phyloP scores from a whole-genome alignment of 2,888 invertebrate genomes.

The Polyommatus icarus region DNA sequence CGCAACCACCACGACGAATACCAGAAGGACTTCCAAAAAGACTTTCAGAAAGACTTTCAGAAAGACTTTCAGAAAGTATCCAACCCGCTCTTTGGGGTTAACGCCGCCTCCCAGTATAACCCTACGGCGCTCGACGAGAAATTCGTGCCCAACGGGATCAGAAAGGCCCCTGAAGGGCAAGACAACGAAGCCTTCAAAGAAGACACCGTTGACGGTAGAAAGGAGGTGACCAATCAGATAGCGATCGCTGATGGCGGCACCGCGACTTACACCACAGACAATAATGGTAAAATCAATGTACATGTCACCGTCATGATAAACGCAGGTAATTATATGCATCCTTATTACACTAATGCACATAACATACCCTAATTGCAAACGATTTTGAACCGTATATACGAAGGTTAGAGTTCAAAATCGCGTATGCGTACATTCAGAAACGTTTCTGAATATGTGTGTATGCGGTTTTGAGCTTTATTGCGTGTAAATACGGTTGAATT shows the following conservation, averaged over 20 bases:
- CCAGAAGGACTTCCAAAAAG: constrained; percentile 50
- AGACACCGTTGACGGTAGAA: constrained; percentile 81
- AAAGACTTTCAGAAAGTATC: constrained; percentile 59
- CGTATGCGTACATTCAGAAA: not conserved
- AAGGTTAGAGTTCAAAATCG: not conserved
- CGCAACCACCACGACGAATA: constrained; percentile 55
- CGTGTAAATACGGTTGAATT: not conserved
- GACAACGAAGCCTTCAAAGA: constrained; percentile 86
- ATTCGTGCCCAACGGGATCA: constrained; percentile 74
- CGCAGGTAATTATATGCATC: constrained; percentile 82
- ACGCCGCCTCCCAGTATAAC: constrained; percentile 72
- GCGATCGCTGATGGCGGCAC: constrained; percentile 74
- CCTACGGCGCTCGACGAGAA: constrained; percentile 38
- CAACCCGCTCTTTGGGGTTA: constrained; percentile 74
- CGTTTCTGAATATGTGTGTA: not conserved
- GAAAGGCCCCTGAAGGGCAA: constrained; percentile 90
- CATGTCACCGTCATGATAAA: constrained; percentile 93
- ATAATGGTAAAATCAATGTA: constrained; percentile 94
- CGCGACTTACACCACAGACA: constrained; percentile 83
- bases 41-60: constrained; percentile 52
- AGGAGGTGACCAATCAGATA: constrained; percentile 75
- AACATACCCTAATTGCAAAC: constrained; percentile 39
- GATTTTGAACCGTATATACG: not conserved
- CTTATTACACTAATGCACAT: constrained; percentile 58
- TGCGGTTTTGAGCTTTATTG: not conserved